A percentile compares a stretch with the other conserved stretches of the same genome.
Conservation (phyloP, 2,888 invertebrate genomes). For the Dryomyza anilis region DNA sequence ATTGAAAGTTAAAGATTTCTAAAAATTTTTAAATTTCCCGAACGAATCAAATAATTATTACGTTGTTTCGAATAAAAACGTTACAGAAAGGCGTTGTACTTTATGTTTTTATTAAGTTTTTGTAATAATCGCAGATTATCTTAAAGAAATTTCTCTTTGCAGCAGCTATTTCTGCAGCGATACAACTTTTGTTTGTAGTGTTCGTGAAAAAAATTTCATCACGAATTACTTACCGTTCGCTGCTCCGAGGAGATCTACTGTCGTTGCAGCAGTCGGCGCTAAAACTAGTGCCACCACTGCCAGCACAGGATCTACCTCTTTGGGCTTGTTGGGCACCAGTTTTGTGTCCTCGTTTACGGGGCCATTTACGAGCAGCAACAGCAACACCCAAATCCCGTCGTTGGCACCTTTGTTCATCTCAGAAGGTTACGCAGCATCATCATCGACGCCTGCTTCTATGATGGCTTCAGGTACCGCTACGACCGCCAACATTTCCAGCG, state of each 20-base stretch:
- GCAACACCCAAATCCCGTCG: constrained; percentile 23
- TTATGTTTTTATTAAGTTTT: too few relatives aligned
- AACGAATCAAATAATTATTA: too few relatives aligned
- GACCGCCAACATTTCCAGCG: constrained; percentile 1
- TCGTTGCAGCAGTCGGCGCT: constrained; percentile 48
- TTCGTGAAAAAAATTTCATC: constrained; percentile 51
- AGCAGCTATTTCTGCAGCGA: too few relatives aligned
- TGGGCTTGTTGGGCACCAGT: constrained; percentile 38
- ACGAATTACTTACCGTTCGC: constrained; percentile 54
- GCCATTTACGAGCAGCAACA: constrained; percentile 33
- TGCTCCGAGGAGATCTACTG: constrained; percentile 54
- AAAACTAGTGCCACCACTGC: constrained; percentile 36
- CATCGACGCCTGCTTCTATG: constrained; percentile 7
- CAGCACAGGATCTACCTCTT: constrained; percentile 39
- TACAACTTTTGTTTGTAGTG: too few relatives aligned
- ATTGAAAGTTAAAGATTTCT: too few relatives aligned
- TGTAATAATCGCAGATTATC: too few relatives aligned
- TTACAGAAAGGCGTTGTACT: too few relatives aligned
- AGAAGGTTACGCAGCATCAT: constrained; percentile 1
- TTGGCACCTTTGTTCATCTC: constrained; percentile 13
- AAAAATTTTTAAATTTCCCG: too few relatives aligned
- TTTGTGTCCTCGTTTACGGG: constrained; percentile 36
- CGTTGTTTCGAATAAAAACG: too few relatives aligned
- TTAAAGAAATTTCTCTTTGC: too few relatives aligned
- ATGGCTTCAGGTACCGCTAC: constrained; percentile 27